Percentiles rank a stretch among this genome's conserved stretches.
These are phyloP conservation scores for Lindbergichthys nudifrons DNA, from an alignment of 2,797 vertebrate species.

Conservation along the genomic window DNA sequence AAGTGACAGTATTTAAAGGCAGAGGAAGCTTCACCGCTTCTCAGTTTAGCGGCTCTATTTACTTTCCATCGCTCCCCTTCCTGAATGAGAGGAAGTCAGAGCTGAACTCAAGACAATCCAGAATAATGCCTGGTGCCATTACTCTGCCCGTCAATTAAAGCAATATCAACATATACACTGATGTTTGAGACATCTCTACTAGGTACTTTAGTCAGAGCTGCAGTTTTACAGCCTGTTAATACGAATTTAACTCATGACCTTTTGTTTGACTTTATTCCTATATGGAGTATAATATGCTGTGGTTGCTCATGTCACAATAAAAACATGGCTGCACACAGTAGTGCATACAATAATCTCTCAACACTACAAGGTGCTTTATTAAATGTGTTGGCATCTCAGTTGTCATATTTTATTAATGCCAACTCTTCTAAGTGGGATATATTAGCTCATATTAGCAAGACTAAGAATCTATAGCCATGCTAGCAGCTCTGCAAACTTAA, in stretches of 20 bases:
- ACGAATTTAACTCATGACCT: not conserved
- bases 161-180: conserved; percentile 44
- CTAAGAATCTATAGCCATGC: not conserved
- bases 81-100: conserved; percentile 52
- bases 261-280: conserved; percentile 19
- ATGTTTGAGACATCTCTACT: conserved; percentile 37
- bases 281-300: conserved; percentile 5
- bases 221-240: conserved; percentile 6
- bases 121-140: conserved; percentile 47
- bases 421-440: not conserved
- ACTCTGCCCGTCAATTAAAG: conserved; percentile 55
- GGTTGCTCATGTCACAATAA: conserved; percentile 10
- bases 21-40: conserved; percentile 52
- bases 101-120: conserved; percentile 40
- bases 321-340: not conserved
- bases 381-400: not conserved
- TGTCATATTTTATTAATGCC: not conserved
- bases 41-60: conserved; percentile 64
- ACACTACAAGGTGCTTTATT: not conserved
- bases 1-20: conserved; percentile 73
- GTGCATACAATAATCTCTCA: not conserved
- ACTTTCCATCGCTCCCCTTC: conserved; percentile 38
- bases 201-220: conserved; percentile 34
- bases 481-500: too few relatives aligned
- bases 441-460: not conserved